Conservation (phyloP, 2,888 invertebrate genomes). For the Halictus ligatus region DNA sequence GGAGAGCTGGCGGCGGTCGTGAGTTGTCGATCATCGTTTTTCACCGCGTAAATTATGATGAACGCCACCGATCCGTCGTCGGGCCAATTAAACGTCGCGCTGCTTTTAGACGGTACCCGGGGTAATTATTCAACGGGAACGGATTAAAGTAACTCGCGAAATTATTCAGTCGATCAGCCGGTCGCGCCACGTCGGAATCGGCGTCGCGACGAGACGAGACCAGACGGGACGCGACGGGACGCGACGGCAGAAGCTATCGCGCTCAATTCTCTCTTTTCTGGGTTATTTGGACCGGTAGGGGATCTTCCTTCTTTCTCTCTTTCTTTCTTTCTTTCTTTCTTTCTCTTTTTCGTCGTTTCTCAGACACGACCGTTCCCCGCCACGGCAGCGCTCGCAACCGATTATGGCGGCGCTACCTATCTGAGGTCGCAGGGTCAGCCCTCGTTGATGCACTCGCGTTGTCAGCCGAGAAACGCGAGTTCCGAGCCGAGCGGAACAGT, state of each 20-base stretch:
- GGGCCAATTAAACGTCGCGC: conserved; percentile 13
- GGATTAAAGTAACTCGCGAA: conserved; percentile 3
- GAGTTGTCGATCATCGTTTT: background rate
- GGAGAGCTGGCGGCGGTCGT: background rate
- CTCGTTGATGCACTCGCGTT: background rate
- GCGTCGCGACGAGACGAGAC: background rate
- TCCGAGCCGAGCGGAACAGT: background rate
- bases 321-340: background rate
- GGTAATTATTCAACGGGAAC: background rate
- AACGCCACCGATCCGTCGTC: background rate
- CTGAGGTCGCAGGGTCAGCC: conserved; percentile 7
- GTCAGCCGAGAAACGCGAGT: background rate
- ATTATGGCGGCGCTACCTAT: conserved; percentile 1
- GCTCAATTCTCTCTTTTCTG: background rate
- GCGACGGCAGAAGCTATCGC: background rate
- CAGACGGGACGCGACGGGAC: background rate
- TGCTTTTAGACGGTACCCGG: background rate
- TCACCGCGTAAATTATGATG: conserved; percentile 1
- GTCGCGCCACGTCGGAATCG: background rate
- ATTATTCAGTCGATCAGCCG: conserved; percentile 4
- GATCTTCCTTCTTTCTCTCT: background rate
- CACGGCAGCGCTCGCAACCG: background rate
- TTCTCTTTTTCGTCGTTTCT: background rate
- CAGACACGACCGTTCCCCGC: background rate
- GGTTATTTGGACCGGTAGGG: background rate